phyloP scores from a whole-genome alignment of 2,113 vertebrate genomes.

The Micronycteris hirsuta region DNA sequence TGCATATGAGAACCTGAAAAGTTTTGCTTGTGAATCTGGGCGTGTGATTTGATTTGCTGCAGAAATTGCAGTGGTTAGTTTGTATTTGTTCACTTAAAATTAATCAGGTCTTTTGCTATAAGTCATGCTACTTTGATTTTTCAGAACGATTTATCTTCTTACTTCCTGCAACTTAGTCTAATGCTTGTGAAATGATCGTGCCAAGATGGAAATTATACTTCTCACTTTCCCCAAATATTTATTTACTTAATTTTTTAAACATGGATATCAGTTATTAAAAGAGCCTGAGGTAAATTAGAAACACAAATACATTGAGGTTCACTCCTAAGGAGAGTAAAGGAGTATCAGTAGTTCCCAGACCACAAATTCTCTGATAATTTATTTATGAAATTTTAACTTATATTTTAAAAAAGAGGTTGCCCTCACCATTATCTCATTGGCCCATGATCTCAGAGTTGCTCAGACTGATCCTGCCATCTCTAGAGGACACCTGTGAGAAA shows the following conservation, averaged over 20 bases:
- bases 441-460: neutral
- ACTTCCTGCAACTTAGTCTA: neutral
- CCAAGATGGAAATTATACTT: neutral
- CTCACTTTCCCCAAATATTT: neutral
- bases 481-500: neutral
- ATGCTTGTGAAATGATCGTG: neutral
- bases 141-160: conserved; percentile 6
- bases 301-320: neutral
- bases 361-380: neutral
- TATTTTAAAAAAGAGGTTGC: neutral
- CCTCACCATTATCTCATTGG: neutral
- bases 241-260: neutral
- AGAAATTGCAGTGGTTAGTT: neutral
- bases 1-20: neutral
- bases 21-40: neutral
- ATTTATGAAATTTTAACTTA: conserved; percentile 8
- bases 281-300: neutral
- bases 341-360: neutral
- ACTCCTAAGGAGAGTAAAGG: neutral
- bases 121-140: neutral
- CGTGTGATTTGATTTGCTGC: neutral
- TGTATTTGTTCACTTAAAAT: conserved; percentile 27
- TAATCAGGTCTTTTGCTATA: neutral
- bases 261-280: neutral
- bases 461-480: neutral